Percentiles rank a stretch among this genome's conserved stretches.
Evolutionary conservation across 1,140 invertebrate species (phyloP).

Genomic region (Sminthurides bifidus): DNA sequence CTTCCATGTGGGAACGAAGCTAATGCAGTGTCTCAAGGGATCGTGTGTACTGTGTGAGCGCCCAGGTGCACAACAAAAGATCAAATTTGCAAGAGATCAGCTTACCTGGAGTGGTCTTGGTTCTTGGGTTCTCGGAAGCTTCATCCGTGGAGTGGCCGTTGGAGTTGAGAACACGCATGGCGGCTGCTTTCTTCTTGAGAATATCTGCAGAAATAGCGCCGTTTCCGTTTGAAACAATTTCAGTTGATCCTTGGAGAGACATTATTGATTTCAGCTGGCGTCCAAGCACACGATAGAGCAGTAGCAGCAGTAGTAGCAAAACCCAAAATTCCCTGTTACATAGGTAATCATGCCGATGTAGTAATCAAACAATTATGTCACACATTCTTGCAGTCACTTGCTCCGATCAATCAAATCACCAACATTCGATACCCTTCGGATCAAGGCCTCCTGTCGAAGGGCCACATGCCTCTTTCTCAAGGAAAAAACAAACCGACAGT

Average conservation of each 20-base stretch:
- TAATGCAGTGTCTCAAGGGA: not conserved
- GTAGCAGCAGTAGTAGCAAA: too few relatives aligned
- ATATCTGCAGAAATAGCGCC: conserved; percentile 3
- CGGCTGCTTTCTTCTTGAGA: conserved; percentile 1
- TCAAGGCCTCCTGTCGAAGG: too few relatives aligned
- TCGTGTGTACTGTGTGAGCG: not conserved
- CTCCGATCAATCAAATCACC: not conserved
- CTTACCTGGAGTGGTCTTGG: not conserved
- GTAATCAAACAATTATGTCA: not conserved
- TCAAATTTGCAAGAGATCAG: not conserved
- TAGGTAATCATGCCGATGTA: not conserved
- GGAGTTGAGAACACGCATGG: conserved; percentile 2
- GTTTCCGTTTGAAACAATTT: conserved; percentile 1
- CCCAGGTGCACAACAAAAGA: not conserved
- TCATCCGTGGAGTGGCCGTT: conserved; percentile 2
- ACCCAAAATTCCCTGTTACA: not conserved
- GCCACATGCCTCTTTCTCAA: too few relatives aligned
- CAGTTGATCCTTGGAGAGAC: conserved; percentile 6
- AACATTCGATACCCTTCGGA: too few relatives aligned
- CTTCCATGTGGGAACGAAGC: not conserved
- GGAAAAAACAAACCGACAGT: too few relatives aligned
- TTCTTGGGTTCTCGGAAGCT: not conserved
- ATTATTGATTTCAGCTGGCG: conserved; percentile 3
- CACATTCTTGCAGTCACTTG: not conserved
- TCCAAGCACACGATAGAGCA: conserved; percentile 6